phyloP scores from a whole-genome alignment of 2,888 invertebrate genomes.

The Tenthredo amoena region DNA sequence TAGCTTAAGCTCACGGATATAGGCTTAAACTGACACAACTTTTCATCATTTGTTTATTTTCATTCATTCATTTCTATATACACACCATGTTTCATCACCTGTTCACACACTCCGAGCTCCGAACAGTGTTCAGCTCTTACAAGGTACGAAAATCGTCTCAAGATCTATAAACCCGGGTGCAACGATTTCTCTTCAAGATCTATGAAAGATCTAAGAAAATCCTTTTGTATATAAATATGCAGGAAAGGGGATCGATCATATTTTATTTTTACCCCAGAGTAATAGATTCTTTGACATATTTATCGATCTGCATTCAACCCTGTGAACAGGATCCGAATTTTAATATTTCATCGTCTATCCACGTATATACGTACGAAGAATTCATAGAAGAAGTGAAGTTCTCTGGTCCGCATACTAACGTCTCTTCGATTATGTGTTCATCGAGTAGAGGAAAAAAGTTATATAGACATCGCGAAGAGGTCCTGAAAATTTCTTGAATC shows the following conservation, averaged over 20 bases:
- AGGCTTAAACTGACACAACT: not conserved
- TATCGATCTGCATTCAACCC: not conserved
- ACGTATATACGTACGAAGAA: not conserved
- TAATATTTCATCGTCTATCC: not conserved
- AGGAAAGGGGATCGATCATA: not conserved
- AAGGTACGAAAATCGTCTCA: not conserved
- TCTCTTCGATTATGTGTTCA: not conserved
- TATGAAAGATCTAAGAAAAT: not conserved
- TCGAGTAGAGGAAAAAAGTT: not conserved
- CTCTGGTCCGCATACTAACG: constrained; percentile 7
- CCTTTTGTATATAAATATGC: too few species aligned
- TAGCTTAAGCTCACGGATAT: not conserved
- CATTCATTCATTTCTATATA: not conserved
- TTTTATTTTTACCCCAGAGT: not conserved
- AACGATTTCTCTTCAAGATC: not conserved
- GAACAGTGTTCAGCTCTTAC: not conserved
- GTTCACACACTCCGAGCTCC: not conserved
- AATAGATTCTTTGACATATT: not conserved
- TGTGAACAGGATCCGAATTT: not conserved
- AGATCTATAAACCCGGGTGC: not conserved
- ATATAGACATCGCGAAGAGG: not conserved
- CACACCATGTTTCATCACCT: not conserved
- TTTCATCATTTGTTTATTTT: not conserved
- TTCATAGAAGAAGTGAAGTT: not conserved
- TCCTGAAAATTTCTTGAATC: not conserved